Evolutionary conservation across 2,113 vertebrate species (phyloP), one percentile per base, ranked within the genome.

Genomic region (Coregonus clupeaformis): DNA sequence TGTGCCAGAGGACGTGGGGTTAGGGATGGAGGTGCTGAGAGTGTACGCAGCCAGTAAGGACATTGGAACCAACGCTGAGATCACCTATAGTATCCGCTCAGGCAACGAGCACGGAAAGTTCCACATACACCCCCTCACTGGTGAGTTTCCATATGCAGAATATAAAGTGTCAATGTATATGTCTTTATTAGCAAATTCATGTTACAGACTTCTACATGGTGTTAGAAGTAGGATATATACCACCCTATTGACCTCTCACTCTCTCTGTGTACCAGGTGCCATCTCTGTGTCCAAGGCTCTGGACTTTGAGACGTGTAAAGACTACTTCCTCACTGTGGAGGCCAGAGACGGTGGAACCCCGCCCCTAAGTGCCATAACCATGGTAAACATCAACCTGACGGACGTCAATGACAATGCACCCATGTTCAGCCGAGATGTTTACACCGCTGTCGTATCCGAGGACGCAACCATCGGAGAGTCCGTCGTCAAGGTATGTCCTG

Each of bases 391-490:
- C 66, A 97, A 97, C 6, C 86, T 99, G 84, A 96, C 96, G 0
- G 97, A 99, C 22, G 94, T 98, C 72, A 99, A 99, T 11, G 98
- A 99, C 91, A 98, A 98, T 0, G 91, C 95, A 0, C 98, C 98
- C 0, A 86, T 87, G 30, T 99, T 99, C 83, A 96, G 94, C 86
- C 94, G 93, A 4, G 88, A 91, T 0, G 82, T 94, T 66, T 99
- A 99, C 90, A 94, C 92, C 0, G 91, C 97, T 0, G 93, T 96
- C 80, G 92, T 98, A 87, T 95, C 96, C 0, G 98, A 99, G 84
- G 97, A 98, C 0, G 94, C 96, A 0, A 82, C 90, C 11, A 47
- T 96, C 0, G 97, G 97, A 0, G 95, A 96, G 71, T 92, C 95
- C 0, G 94, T 99, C 0, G 88, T 95, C 63, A 91, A 89, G 95